Conservation (phyloP, 2,888 invertebrate genomes). For the Amitus sp. region DNA sequence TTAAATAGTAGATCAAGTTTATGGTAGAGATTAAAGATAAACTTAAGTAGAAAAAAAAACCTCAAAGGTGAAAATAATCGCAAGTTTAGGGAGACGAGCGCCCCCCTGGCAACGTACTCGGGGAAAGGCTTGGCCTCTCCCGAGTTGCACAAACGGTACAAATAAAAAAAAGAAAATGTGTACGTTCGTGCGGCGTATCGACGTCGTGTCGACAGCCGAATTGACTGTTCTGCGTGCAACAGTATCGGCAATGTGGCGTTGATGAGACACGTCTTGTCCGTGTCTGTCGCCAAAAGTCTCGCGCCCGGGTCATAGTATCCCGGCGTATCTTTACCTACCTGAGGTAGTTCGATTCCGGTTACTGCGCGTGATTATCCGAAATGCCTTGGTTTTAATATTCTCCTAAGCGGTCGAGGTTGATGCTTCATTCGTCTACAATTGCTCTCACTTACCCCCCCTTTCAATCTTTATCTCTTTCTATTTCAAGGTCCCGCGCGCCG, state of each 20-base stretch:
- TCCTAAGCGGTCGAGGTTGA: background rate
- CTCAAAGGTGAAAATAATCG: slow-evolving; percentile 54
- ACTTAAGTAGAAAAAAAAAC: slow-evolving; percentile 58
- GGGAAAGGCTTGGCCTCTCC: slow-evolving; percentile 57
- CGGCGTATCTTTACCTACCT: background rate
- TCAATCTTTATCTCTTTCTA: no score
- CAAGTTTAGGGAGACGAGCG: slow-evolving; percentile 17
- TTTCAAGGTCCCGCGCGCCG: no score
- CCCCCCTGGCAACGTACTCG: slow-evolving; percentile 46
- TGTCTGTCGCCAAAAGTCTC: background rate
- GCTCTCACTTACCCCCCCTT: no score
- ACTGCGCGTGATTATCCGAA: slow-evolving; percentile 4
- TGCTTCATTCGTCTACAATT: no score
- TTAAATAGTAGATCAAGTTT: slow-evolving; percentile 48
- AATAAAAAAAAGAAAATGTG: slow-evolving; percentile 47
- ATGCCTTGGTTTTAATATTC: slow-evolving; percentile 57
- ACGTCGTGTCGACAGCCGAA: slow-evolving; percentile 51
- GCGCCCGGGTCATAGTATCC: background rate
- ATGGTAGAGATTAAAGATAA: slow-evolving; percentile 57
- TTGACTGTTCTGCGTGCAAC: slow-evolving; percentile 48
- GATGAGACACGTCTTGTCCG: slow-evolving; percentile 44
- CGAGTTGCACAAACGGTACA: slow-evolving; percentile 52
- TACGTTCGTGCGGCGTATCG: slow-evolving; percentile 46
- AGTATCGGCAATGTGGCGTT: slow-evolving; percentile 54
- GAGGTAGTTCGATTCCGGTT: slow-evolving; percentile 5